Evolutionary conservation across 2,888 invertebrate genomes (phyloP).

Genomic region (Muscina levida): DNA sequence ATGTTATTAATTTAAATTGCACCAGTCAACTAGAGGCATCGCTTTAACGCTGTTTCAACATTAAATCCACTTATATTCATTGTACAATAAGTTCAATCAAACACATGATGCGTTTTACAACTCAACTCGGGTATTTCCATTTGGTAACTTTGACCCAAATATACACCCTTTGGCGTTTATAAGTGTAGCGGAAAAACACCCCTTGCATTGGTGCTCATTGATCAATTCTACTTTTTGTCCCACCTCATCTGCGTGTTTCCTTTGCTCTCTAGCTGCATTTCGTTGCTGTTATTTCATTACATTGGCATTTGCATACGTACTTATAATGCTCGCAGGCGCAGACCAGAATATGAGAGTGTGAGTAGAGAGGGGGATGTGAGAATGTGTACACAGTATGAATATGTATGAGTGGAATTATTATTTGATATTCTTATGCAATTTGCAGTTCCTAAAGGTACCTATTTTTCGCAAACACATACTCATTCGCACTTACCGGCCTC

Average conservation of each 20-base stretch:
- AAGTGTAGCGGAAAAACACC: background rate
- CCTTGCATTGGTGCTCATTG: too few species aligned
- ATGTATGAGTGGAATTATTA: background rate
- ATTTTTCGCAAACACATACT: too few species aligned
- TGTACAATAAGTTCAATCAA: slow-evolving; percentile 12
- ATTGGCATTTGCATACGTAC: slow-evolving; percentile 1
- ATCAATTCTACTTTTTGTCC: too few species aligned
- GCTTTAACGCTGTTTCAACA: background rate
- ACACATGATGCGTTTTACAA: slow-evolving; percentile 1
- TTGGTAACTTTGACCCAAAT: slow-evolving; percentile 17
- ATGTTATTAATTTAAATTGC: background rate
- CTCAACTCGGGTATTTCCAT: background rate
- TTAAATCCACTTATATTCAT: background rate
- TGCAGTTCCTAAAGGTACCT: background rate
- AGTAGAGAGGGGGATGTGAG: background rate
- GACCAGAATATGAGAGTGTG: too few species aligned
- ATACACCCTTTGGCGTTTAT: background rate
- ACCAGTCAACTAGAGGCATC: background rate
- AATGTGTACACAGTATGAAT: background rate
- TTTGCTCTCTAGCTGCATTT: too few species aligned
- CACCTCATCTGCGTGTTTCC: too few species aligned
- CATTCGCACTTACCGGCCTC: too few species aligned
- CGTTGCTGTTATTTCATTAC: background rate
- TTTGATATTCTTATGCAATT: background rate
- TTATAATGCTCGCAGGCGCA: background rate